Evolutionary conservation across 2,113 vertebrate species (phyloP), one percentile per base, ranked within the genome.

Genomic region (Leptosomus discolor): DNA sequence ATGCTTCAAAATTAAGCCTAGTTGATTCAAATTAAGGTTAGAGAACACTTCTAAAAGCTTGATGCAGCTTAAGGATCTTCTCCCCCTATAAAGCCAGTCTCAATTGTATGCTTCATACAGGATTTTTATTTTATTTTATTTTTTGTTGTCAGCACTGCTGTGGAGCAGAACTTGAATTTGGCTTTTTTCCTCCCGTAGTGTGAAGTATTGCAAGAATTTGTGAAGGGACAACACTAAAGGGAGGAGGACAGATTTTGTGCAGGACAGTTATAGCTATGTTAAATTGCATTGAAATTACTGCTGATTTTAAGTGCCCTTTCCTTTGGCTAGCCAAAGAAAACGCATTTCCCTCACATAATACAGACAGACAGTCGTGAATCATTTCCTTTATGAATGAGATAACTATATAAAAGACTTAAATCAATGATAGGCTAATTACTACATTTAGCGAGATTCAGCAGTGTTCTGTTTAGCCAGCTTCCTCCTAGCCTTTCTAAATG

Each of bases 351-450:
- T 82, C 53, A 85, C 51, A n/a, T 88, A 92, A 83, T 48, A 85
- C 53, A 79, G 70, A 37, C 64, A 77, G 84, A 15, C 43, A 48
- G 54, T 81, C 64, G 43, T 94, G 76, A 96, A 86, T 94, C 43
- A 91, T 93, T 95, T 94, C 90, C 81, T 87, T 91, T 90, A 91
- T 95, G 84, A 94, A 92, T 2, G 11, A 87, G 24, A 56, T 95
- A 89, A 89, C 69, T 85, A 27, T 75, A 71, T 91, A 81, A 96
- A 80, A 92, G 58, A 48, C 27, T 88, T 68, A 68, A 94, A 85
- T 94, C 46, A 79, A 76, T 76, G 92, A 23, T 75, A 30, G 77
- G n/a, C 48, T 92, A 73, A 92, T 96, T 93, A 71, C 24, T 43
- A 68, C 36, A 30, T 82, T 81, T 57, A 43, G 39, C 0, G 6